Conservation (phyloP, 1,140 invertebrate species). For the Brachionus manjavacas region DNA sequence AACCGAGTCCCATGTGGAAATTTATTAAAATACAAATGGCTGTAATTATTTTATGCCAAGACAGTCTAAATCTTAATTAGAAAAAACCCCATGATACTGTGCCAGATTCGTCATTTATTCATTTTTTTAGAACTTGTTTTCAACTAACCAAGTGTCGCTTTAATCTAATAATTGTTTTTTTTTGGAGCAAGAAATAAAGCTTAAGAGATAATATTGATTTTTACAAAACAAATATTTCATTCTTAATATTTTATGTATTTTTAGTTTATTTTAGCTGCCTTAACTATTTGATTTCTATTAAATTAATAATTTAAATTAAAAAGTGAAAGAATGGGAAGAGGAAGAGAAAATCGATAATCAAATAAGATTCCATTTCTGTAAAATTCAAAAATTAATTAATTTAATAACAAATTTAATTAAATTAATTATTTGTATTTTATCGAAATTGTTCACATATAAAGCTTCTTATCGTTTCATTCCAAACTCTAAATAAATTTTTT, state of each 20-base stretch:
- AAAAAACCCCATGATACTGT: not conserved
- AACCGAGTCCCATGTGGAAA: not conserved
- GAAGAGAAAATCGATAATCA: not conserved
- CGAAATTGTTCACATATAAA: not conserved
- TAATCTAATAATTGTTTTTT: not conserved
- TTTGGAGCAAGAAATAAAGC: not conserved
- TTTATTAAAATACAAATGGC: not conserved
- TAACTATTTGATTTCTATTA: slow-evolving; percentile 6
- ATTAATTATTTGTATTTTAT: slow-evolving; percentile 3
- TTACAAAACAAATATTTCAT: not conserved
- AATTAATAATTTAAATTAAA: not conserved
- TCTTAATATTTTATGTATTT: not conserved
- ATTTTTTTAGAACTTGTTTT: not conserved
- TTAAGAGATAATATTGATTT: not conserved
- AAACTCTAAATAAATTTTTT: not conserved
- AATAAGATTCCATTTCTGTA: not conserved
- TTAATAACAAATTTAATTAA: slow-evolving; percentile 2
- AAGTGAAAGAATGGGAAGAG: not conserved
- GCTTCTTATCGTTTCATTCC: not conserved
- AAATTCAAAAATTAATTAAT: slow-evolving; percentile 9
- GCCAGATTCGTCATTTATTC: not conserved
- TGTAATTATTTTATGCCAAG: not conserved
- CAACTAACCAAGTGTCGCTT: not conserved
- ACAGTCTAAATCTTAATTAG: not conserved
- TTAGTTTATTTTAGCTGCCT: not conserved